phyloP scores from a whole-genome alignment of 2,113 vertebrate species.

The Dinomys branickii region DNA sequence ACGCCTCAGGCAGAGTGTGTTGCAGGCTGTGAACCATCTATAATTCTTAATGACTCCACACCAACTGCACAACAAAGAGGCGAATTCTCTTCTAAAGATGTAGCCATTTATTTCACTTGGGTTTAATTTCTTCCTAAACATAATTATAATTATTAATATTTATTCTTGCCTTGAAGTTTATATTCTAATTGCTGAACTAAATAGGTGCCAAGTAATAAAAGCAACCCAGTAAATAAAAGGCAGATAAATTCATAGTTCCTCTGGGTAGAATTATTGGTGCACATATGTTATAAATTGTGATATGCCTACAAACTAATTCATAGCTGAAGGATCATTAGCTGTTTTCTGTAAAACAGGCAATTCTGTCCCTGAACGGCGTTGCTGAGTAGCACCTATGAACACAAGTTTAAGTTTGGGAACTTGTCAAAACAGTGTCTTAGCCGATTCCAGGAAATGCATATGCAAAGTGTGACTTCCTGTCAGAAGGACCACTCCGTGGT shows the following conservation, averaged over 20 bases:
- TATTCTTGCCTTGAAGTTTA: constrained; percentile 37
- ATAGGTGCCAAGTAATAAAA: constrained; percentile 54
- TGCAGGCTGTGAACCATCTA: neutral
- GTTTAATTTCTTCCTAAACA: constrained; percentile 50
- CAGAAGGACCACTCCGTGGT: rapidly evolving
- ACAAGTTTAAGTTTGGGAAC: neutral
- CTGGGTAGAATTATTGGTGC: neutral
- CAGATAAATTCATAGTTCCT: neutral
- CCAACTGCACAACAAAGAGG: constrained; percentile 27
- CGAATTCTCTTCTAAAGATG: neutral
- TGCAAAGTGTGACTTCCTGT: rapidly evolving
- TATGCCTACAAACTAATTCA: no score
- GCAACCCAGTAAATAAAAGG: constrained; percentile 35
- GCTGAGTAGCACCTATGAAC: rapidly evolving
- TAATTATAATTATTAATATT: constrained; percentile 67
- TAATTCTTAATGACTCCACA: neutral
- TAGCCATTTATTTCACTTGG: constrained; percentile 56
- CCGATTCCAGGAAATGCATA: rapidly evolving
- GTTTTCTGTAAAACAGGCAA: neutral
- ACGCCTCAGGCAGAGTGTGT: neutral
- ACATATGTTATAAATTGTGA: neutral
- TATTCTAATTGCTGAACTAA: constrained; percentile 56
- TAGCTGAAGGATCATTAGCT: neutral
- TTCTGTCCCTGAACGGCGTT: neutral
- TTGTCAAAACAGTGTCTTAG: neutral